Conservation (phyloP, 2,888 invertebrate species). For the Drosophila demipolita region DNA sequence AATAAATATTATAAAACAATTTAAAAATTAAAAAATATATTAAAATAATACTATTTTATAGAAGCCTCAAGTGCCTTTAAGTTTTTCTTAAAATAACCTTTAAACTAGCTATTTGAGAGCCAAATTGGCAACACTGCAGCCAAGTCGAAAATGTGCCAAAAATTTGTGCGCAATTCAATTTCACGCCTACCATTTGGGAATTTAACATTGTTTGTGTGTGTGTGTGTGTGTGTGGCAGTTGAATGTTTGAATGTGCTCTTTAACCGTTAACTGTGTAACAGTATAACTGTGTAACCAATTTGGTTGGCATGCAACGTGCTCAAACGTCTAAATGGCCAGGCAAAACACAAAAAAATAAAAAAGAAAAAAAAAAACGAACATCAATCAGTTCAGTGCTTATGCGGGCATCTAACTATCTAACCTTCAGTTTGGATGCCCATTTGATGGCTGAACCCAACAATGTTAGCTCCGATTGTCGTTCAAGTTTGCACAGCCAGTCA, state of each 20-base stretch:
- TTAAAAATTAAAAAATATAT: fast-evolving
- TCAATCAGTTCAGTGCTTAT: conserved; percentile 11
- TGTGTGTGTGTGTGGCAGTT: neutral
- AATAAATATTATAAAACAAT: neutral
- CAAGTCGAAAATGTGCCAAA: neutral
- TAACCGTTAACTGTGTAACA: neutral
- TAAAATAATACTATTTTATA: neutral
- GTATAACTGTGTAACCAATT: conserved; percentile 7
- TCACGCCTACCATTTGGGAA: conserved; percentile 5
- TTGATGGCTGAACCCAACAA: conserved; percentile 2
- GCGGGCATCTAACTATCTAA: conserved; percentile 10
- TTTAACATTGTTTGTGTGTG: neutral
- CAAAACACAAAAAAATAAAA: neutral
- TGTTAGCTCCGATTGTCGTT: conserved; percentile 3
- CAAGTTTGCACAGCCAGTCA: neutral
- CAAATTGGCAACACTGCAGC: conserved; percentile 1
- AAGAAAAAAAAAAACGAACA: neutral
- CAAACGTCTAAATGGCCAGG: conserved; percentile 5
- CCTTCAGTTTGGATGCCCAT: conserved; percentile 1
- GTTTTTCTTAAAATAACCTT: neutral
- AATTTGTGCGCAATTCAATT: conserved; percentile 9
- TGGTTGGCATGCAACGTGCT: conserved; percentile 7
- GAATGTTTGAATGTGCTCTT: conserved; percentile 1
- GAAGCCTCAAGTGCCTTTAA: neutral
- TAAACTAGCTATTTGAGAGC: conserved; percentile 1